Evolutionary conservation across 2,797 vertebrate genomes (phyloP).

Genomic region (Falco biarmicus): DNA sequence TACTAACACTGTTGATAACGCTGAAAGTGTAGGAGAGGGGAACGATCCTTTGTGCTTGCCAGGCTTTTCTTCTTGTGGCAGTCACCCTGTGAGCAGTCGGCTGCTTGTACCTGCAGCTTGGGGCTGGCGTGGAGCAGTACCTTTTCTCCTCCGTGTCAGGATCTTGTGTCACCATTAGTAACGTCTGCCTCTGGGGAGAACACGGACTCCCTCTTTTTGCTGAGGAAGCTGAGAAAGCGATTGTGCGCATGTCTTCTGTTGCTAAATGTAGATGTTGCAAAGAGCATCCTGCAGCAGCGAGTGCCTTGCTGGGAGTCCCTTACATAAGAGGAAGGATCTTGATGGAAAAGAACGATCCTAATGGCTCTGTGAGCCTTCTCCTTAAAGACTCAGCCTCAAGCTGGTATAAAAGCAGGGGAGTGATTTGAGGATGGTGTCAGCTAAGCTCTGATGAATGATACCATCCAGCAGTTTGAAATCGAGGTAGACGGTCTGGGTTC

Average conservation of each 20-base stretch:
- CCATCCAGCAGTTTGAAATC: not conserved
- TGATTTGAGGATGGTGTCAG: not conserved
- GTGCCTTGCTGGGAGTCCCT: not conserved
- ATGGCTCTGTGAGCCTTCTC: not conserved
- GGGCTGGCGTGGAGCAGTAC: not conserved
- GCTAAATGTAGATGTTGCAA: not conserved
- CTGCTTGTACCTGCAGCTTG: not conserved
- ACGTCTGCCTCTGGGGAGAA: not conserved
- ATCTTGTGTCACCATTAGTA: not conserved
- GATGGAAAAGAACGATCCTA: not conserved
- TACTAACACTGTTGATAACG: not conserved
- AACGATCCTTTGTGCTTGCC: not conserved
- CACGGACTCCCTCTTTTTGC: not conserved
- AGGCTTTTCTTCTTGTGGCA: not conserved
- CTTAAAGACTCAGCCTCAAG: not conserved
- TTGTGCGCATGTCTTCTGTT: not conserved
- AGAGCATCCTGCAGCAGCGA: not conserved
- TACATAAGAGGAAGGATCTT: not conserved
- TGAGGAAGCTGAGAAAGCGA: not conserved
- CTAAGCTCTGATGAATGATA: not conserved
- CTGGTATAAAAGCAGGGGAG: not conserved
- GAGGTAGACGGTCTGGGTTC: not conserved
- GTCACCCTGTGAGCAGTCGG: too few species aligned
- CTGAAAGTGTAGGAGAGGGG: not conserved
- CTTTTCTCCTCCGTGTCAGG: not conserved